Conservation (phyloP, 2,797 vertebrate genomes). For the Amblyopsis hoosieri region DNA sequence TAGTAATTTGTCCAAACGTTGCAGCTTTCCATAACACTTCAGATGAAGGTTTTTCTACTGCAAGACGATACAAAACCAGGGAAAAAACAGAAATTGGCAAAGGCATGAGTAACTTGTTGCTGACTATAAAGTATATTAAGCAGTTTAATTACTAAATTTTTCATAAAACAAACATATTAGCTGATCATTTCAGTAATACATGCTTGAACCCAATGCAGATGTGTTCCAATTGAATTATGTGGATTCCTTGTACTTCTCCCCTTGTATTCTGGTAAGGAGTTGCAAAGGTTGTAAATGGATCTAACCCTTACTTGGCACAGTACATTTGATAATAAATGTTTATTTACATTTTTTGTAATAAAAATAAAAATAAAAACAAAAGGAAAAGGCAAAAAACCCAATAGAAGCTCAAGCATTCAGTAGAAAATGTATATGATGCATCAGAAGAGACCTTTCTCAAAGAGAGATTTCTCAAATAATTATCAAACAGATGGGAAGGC, state of each 20-base stretch:
- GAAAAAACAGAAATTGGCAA: conserved; percentile 26
- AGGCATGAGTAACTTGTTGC: conserved; percentile 25
- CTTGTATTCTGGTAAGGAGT: conserved; percentile 31
- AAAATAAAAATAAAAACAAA: neutral
- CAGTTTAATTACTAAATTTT: conserved; percentile 25
- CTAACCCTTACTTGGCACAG: neutral
- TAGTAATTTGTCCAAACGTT: conserved; percentile 32
- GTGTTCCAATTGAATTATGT: conserved; percentile 56
- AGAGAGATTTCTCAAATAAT: too few relatives aligned
- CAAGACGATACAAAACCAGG: conserved; percentile 35
- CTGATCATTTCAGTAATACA: conserved; percentile 39
- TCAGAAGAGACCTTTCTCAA: neutral
- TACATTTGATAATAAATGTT: neutral
- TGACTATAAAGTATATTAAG: conserved; percentile 43
- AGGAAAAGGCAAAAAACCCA: neutral
- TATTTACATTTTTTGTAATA: too few relatives aligned
- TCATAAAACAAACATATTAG: neutral
- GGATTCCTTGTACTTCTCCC: conserved; percentile 57
- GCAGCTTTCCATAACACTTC: conserved; percentile 13
- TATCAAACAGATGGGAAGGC: too few relatives aligned
- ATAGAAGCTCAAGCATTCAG: too few relatives aligned
- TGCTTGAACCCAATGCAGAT: conserved; percentile 57
- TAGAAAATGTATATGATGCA: too few relatives aligned
- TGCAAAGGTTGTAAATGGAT: conserved; percentile 1
- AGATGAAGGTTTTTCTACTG: conserved; percentile 33